phyloP scores from a whole-genome alignment of 2,113 vertebrate species.

The Hippocampus abdominalis region DNA sequence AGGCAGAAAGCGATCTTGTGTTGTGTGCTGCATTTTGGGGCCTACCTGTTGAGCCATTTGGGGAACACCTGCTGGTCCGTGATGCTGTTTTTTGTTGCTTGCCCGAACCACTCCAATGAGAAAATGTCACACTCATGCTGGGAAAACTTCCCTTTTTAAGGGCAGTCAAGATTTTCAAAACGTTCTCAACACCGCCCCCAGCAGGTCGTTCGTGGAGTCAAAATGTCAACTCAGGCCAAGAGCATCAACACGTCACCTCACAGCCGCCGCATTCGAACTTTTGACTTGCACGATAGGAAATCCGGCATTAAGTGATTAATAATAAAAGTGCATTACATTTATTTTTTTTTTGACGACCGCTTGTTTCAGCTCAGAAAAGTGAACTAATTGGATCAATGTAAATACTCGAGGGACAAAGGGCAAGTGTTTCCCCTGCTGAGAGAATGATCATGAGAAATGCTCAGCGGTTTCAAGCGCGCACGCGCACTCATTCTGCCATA shows the following conservation, averaged over 20 bases:
- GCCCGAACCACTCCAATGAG: not conserved
- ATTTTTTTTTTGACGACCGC: conserved; percentile 3
- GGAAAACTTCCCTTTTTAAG: conserved; percentile 1
- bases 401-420: not conserved
- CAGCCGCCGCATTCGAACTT: not conserved
- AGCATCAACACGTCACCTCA: not conserved
- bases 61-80: conserved; percentile 9
- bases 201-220: not conserved
- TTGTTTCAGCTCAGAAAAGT: conserved; percentile 8
- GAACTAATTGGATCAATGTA: not conserved
- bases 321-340: conserved; percentile 17
- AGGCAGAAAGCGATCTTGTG: not conserved
- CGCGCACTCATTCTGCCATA: not conserved
- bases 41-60: conserved; percentile 55
- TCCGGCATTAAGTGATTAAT: conserved; percentile 34
- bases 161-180: not conserved
- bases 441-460: not conserved
- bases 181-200: conserved; percentile 33
- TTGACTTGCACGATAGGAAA: conserved; percentile 6
- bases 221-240: not conserved
- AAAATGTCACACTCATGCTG: conserved; percentile 6
- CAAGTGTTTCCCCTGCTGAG: not conserved
- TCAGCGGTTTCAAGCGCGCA: conserved; percentile 1
- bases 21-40: not conserved
- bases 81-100: not conserved